These are phyloP conservation scores for Falco concolor DNA, from an alignment of 2,797 vertebrate species.

Conservation along the genomic window DNA sequence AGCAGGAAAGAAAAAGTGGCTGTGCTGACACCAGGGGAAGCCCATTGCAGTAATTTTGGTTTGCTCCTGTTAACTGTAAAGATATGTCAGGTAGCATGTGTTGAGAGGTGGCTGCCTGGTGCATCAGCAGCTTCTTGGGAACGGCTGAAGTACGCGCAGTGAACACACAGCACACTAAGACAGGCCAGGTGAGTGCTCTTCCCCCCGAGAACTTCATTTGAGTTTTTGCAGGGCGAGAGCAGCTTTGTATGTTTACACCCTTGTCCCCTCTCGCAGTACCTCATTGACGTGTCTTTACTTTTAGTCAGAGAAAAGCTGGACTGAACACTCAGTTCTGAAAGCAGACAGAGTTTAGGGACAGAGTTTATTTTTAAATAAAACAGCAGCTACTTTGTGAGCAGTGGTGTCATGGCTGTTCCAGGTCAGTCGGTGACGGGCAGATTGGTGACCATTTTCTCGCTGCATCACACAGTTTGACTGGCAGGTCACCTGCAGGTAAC, in stretches of 20 bases:
- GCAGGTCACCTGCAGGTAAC: not conserved
- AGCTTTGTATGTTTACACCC: not conserved
- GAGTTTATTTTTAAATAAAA: not conserved
- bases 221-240: not conserved
- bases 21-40: not conserved
- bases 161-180: not conserved
- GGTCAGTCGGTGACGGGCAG: not conserved
- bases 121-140: not conserved
- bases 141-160: accelerated
- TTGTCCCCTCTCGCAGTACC: not conserved
- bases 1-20: not conserved
- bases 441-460: not conserved
- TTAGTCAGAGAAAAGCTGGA: not conserved
- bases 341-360: not conserved
- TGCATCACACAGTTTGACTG: not conserved
- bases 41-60: not conserved
- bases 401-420: not conserved
- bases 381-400: not conserved
- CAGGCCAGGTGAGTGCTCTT: not conserved
- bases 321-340: not conserved
- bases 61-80: not conserved
- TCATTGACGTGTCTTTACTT: not conserved
- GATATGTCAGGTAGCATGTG: not conserved
- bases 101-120: not conserved
- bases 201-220: not conserved